A percentile compares a stretch with the other conserved stretches of the same genome.
These are phyloP conservation scores for Rhodinocichla rosea DNA, from an alignment of 2,113 vertebrate species.

Conservation along the genomic window DNA sequence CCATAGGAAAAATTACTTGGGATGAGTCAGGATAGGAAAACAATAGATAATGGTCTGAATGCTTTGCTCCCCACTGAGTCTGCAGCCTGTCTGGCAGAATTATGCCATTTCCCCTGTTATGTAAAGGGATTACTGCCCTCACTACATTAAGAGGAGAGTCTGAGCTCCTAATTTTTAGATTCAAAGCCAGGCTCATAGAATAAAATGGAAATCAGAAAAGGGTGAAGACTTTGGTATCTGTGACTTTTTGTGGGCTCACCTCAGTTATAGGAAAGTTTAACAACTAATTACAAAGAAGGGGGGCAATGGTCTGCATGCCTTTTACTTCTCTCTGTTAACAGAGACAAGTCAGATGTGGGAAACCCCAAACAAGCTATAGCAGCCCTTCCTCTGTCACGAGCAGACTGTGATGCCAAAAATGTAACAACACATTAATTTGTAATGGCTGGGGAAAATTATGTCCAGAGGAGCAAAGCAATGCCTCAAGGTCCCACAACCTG, in stretches of 20 bases:
- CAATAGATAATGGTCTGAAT: not conserved
- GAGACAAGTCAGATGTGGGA: not conserved
- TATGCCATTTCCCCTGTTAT: constrained; percentile 5
- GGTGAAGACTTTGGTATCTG: not conserved
- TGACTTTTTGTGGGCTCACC: not conserved
- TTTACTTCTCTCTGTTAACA: not conserved
- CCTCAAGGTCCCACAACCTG: not conserved
- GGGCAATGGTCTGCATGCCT: not conserved
- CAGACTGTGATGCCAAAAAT: not conserved
- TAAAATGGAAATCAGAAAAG: not conserved
- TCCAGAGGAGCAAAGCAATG: not conserved
- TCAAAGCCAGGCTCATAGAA: not conserved
- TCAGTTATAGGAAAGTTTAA: not conserved
- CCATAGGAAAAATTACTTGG: not conserved
- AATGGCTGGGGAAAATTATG: not conserved
- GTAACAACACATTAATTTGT: not conserved
- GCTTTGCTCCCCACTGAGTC: not conserved
- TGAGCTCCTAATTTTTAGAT: constrained; percentile 19
- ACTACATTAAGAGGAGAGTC: not conserved
- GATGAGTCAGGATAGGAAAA: not conserved
- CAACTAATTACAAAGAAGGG: not conserved
- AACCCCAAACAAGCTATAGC: not conserved
- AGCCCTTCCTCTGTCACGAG: not conserved
- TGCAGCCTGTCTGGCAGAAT: not conserved
- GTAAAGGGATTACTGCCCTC: constrained; percentile 35